Base-by-base conservation (phyloP, 2,888 invertebrate species). In the Lumbricus terrestris region DNA sequence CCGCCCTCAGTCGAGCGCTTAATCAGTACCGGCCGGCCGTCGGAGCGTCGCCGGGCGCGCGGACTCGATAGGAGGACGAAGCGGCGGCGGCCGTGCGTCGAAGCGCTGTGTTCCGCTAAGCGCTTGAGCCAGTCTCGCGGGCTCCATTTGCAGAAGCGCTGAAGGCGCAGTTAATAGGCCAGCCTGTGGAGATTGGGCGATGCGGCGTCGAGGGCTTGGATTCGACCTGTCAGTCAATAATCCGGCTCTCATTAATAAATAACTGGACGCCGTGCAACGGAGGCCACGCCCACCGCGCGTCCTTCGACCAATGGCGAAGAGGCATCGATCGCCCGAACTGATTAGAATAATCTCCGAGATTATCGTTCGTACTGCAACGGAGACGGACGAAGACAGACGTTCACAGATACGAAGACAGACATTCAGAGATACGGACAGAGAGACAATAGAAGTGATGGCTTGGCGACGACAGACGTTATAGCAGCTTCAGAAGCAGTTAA, bases 211-310 rank as follows among this genome's bases (percentile, higher is more conserved):
- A 37, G 34, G 34, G 37, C 20, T 37, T 85, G 35, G 85, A 85
- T 85, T 85, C 85, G 37, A 37, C 34, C 85, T 85, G 85, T 33
- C 85, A 85, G 85, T 85, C 85, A 85, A 85, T 85, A 85, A 85
- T 85, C 85, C 35, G 34, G 35, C 35, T 16, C 34, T 85, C 85
- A 37, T 35, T 85, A 34, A 37, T 85, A 85, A 85, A 85, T 85
- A 35, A 37, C 85, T 37, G 69, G 69, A 69, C 69, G 69, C 69
- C 69, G 69, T 69, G 16, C 16, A 85, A 33, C 34, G 16, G 35
- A 85, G 85, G 85, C 85, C 85, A 85, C 85, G 37, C 85, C 85
- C 85, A 34, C 34, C 16, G 6, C 20, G 18, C 29, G 16, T 85
- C 37, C 8, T 23, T 37, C 85, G 85, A 35, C 85, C 85, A 85